Base-by-base conservation (phyloP, 2,888 invertebrate genomes). In the Parelbella ahira region DNA sequence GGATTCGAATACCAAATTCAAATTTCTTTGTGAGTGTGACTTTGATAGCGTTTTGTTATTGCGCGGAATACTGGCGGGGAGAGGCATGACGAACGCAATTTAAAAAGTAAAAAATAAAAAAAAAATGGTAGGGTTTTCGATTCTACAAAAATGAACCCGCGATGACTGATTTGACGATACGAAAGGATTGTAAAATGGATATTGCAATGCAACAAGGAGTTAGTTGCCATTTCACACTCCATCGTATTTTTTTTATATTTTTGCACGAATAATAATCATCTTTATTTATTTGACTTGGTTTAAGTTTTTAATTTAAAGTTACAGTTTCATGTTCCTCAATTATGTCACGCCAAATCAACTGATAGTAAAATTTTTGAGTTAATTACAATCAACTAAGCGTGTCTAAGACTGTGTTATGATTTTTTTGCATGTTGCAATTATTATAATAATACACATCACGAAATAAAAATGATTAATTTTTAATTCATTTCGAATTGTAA, bases 81-180 rank as follows among this genome's bases (percentile, higher is more conserved):
- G 74, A 74, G 72, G 74, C 81, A 77, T 82, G 84, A 82, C 83
- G 80, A 80, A 81, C 77, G 70, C 74, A 80, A 83, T 83, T 84
- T 78, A 33, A 77, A 81, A 43, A 29, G 20, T 20, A 21, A 29
- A 29, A 37, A 37, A 37, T 13, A 28, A 28, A 34, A 34, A 25
- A 42, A 24, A 82, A 86, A 79, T 77, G 77, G 74, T 80, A 76
- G 81, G 84, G 83, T 72, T 73, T 78, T 74, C 80, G 79, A 80
- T 81, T 83, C 79, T 68, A 74, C 54, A 82, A 84, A 82, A 82
- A 79, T 75, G 76, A 77, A 74, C 75, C 70, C 68, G 72, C 73
- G 73, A 69, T 72, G 75, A 73, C 69, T 79, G 81, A 81, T 83
- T 84, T 82, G 81, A 82, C 79, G 81, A 78, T 75, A 75, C 71